A percentile compares a stretch with the other conserved stretches of the same genome.
Evolutionary conservation across 30 jellyfish, hydroid and myxozoan species (phyloP).

Genomic region (Calvadosia cruxmelitensis): DNA sequence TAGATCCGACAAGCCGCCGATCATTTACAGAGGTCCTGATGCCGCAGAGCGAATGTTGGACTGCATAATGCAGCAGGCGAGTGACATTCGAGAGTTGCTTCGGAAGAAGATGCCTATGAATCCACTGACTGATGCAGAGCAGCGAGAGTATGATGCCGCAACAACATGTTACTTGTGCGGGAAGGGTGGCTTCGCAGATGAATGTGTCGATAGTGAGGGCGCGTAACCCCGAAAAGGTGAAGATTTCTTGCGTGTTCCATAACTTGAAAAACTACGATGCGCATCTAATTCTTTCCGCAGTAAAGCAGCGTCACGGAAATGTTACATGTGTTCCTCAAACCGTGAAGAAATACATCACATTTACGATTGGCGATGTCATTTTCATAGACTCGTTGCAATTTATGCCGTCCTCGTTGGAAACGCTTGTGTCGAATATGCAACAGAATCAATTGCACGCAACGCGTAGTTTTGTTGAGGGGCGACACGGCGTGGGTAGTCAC

Average conservation of each 20-base stretch:
- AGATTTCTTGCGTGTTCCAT: slow-evolving; percentile 49
- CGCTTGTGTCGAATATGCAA: slow-evolving; percentile 13
- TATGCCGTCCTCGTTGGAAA: slow-evolving; percentile 26
- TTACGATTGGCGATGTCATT: slow-evolving; percentile 9
- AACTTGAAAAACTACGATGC: slow-evolving; percentile 43
- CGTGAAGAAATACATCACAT: slow-evolving; percentile 28
- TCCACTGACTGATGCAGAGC: background rate
- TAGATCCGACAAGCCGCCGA: slow-evolving; percentile 4
- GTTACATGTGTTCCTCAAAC: slow-evolving; percentile 11
- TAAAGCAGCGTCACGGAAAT: slow-evolving; percentile 7
- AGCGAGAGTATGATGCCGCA: background rate
- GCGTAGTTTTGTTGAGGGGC: background rate
- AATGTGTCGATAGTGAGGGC: slow-evolving; percentile 4
- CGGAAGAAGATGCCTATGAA: background rate
- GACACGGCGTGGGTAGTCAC: background rate
- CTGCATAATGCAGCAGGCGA: background rate
- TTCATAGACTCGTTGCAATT: slow-evolving; percentile 23
- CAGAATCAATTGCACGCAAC: slow-evolving; percentile 1
- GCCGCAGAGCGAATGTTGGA: background rate
- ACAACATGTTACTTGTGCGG: slow-evolving; percentile 16
- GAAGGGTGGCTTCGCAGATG: slow-evolving; percentile 10
- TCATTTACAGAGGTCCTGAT: slow-evolving; percentile 25
- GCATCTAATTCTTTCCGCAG: slow-evolving; percentile 28
- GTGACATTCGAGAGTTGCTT: background rate
- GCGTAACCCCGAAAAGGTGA: slow-evolving; percentile 13